A percentile compares a stretch with the other conserved stretches of the same genome.
Conservation (phyloP, 2,113 vertebrate species). For the Todiramphus chloris region DNA sequence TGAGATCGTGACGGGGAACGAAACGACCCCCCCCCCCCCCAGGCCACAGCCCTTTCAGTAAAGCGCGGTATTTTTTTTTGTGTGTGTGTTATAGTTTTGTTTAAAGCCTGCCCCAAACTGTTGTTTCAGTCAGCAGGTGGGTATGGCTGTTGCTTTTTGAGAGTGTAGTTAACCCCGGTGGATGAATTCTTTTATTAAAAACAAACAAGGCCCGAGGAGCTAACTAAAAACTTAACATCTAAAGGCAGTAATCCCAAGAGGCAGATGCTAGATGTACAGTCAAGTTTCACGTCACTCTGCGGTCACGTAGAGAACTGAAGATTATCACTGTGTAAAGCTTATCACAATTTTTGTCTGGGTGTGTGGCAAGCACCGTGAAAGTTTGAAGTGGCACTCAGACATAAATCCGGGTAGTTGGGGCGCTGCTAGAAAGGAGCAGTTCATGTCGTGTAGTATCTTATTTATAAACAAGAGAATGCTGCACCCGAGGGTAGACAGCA, state of each 20-base stretch:
- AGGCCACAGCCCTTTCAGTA: background rate
- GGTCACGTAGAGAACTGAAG: background rate
- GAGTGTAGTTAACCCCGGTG: background rate
- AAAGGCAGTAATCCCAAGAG: background rate
- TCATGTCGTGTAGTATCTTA: background rate
- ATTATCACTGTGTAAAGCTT: background rate
- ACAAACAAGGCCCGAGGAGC: background rate
- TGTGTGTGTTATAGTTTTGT: background rate
- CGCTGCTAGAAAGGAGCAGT: background rate
- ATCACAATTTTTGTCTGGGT: background rate
- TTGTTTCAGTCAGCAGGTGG: background rate
- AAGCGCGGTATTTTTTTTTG: background rate
- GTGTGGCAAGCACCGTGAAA: rapidly evolving
- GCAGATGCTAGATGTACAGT: background rate
- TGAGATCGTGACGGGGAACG: too few relatives aligned
- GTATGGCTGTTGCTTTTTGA: background rate
- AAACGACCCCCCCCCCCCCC: too few relatives aligned
- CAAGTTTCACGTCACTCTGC: background rate
- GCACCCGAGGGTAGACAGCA: background rate
- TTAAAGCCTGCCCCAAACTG: background rate
- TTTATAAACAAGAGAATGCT: background rate
- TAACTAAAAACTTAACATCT: background rate
- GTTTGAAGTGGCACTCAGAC: background rate
- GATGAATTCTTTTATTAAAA: background rate
- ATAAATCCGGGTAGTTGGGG: background rate